A percentile compares a stretch with the other conserved stretches of the same genome.
Evolutionary conservation across 2,888 invertebrate genomes (phyloP).

Genomic region (Cryptosula pallasiana): DNA sequence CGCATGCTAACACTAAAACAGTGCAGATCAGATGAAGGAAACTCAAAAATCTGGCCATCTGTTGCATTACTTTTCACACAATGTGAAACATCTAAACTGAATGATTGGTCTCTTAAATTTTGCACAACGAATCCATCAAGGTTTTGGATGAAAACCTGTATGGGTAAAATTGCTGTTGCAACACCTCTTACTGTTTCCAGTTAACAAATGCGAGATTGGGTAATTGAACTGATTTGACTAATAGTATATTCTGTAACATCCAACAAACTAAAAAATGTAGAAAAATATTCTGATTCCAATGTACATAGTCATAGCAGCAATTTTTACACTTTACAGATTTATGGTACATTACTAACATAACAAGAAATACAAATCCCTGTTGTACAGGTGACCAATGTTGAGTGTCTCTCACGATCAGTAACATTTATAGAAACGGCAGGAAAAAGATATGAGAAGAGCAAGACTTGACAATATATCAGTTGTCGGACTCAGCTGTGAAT

Average conservation of each 20-base stretch:
- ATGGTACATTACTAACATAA: constrained; percentile 19
- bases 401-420: neutral
- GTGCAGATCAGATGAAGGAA: too few relatives aligned
- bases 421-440: neutral
- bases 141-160: too few relatives aligned
- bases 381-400: neutral
- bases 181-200: too few relatives aligned
- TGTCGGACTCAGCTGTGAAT: neutral
- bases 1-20: too few relatives aligned
- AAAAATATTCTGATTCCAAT: neutral
- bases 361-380: neutral
- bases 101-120: too few relatives aligned
- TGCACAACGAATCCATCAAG: too few relatives aligned
- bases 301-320: neutral
- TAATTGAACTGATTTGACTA: too few relatives aligned
- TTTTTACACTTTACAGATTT: constrained; percentile 20
- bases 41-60: too few relatives aligned
- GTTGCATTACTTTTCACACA: too few relatives aligned
- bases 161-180: too few relatives aligned
- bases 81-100: too few relatives aligned
- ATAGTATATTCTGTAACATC: neutral
- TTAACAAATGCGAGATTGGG: too few relatives aligned
- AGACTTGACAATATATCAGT: neutral
- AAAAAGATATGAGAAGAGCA: neutral
- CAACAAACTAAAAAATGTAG: neutral